A percentile compares a stretch with the other conserved stretches of the same genome.
Evolutionary conservation across 1,140 invertebrate genomes (phyloP).

Genomic region (Zaprionus camerounensis): DNA sequence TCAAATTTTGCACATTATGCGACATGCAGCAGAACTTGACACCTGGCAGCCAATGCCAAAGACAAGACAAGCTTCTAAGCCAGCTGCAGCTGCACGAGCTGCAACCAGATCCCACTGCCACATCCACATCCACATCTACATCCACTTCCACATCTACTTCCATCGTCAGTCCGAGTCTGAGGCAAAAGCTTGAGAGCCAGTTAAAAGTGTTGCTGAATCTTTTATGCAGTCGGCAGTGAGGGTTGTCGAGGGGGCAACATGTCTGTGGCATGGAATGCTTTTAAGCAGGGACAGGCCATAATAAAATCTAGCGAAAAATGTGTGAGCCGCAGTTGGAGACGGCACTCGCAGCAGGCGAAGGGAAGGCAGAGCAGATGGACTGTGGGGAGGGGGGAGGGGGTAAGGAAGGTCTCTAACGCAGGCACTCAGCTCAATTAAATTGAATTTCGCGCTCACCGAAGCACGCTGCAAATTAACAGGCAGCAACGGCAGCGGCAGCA

Average conservation of each 20-base stretch:
- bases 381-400: background rate
- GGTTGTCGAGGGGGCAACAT: conserved; percentile 27
- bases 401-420: conserved; percentile 21
- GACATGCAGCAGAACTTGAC: conserved; percentile 73
- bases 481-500: conserved; percentile 39
- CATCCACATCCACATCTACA: too few species aligned
- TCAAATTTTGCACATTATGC: conserved; percentile 81
- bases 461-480: conserved; percentile 79
- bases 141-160: too few species aligned
- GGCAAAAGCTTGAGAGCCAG: conserved; percentile 67
- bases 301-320: conserved; percentile 79
- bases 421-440: conserved; percentile 83
- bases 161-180: background rate
- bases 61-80: conserved; percentile 54
- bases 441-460: conserved; percentile 82
- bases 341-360: too few species aligned
- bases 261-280: conserved; percentile 66
- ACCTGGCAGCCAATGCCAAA: conserved; percentile 60
- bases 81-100: conserved; percentile 33
- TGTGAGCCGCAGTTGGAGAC: conserved; percentile 56
- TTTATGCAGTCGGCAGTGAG: conserved; percentile 63
- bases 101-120: conserved; percentile 27
- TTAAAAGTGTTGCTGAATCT: conserved; percentile 82
- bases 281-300: conserved; percentile 73
- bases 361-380: background rate